These are phyloP conservation scores for Ormyrus labotus DNA, from an alignment of 2,888 invertebrate species.

Conservation along the genomic window DNA sequence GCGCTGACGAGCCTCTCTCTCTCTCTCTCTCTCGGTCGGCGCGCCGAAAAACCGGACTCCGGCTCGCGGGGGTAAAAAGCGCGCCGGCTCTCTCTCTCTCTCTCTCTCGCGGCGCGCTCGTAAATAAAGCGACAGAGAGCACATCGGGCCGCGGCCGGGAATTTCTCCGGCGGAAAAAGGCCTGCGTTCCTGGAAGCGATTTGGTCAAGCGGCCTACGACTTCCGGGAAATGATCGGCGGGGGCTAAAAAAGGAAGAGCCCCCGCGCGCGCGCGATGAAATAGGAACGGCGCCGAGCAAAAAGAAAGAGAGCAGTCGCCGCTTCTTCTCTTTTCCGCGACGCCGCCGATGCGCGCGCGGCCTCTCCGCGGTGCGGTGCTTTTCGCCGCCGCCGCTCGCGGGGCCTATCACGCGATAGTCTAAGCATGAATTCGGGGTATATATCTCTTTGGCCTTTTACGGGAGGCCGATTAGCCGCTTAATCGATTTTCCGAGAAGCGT, in stretches of 20 bases:
- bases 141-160: neutral
- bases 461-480: constrained; percentile 51
- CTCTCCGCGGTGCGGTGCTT: neutral
- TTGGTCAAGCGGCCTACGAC: constrained; percentile 60
- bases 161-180: constrained; percentile 36
- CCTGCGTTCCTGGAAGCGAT: constrained; percentile 61
- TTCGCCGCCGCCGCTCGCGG: constrained; percentile 53
- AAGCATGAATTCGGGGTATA: constrained; percentile 13
- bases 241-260: constrained; percentile 20
- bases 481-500: constrained; percentile 61
- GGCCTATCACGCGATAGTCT: constrained; percentile 61
- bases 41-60: neutral
- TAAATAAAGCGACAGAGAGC: constrained; percentile 35
- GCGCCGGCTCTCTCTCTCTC: neutral
- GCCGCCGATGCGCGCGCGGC: neutral
- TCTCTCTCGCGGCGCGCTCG: constrained; percentile 58
- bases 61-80: neutral
- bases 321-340: neutral
- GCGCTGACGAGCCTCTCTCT: neutral
- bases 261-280: neutral
- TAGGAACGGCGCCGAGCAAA: neutral
- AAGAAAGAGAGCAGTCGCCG: neutral
- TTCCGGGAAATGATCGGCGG: constrained; percentile 62
- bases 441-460: constrained; percentile 29
- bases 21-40: constrained; percentile 57